These are phyloP conservation scores for Callinectes sapidus DNA, from an alignment of 2,888 invertebrate species.

Conservation along the genomic window DNA sequence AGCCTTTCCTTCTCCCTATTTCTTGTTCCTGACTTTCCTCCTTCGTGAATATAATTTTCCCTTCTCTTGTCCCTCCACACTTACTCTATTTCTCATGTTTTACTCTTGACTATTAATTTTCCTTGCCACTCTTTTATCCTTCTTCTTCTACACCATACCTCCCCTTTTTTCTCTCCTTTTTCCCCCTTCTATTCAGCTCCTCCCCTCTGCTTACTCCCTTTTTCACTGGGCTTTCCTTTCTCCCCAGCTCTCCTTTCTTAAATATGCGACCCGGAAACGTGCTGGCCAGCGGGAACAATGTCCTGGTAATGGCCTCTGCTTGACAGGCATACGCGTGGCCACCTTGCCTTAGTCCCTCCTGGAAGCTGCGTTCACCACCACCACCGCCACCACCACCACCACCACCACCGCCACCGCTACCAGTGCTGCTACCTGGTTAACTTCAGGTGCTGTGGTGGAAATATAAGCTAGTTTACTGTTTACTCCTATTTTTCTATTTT, in stretches of 20 bases:
- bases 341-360: not conserved
- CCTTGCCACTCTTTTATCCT: not conserved
- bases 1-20: not conserved
- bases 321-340: not conserved
- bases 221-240: not conserved
- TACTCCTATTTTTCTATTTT: not conserved
- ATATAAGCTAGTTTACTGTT: not conserved
- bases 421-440: not conserved
- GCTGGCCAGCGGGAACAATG: not conserved
- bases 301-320: not conserved
- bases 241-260: not conserved
- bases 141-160: too few relatives aligned
- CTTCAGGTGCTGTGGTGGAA: not conserved
- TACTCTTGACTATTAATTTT: not conserved
- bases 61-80: too few relatives aligned
- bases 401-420: not conserved
- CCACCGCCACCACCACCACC: conserved; percentile 3
- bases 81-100: not conserved
- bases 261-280: conserved; percentile 23
- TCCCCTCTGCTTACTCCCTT: not conserved
- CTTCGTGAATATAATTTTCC: too few relatives aligned
- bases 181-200: not conserved
- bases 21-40: not conserved
- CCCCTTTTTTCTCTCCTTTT: too few relatives aligned
- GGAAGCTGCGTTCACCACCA: not conserved